Base-by-base conservation (phyloP, 2,113 vertebrate species). In the Strigops habroptila region DNA sequence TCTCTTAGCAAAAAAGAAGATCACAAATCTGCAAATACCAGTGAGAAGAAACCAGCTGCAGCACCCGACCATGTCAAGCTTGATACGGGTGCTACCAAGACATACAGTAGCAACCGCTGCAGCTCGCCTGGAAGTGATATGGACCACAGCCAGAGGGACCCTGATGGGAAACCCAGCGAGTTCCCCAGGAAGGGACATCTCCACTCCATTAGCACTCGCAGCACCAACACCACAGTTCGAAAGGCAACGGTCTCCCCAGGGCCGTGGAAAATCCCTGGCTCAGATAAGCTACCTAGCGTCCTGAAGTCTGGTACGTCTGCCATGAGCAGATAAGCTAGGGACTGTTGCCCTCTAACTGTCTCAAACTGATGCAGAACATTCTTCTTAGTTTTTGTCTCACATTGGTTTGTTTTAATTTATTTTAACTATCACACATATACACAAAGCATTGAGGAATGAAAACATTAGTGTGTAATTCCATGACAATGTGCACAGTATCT, bases 201-300 rank as follows among this genome's bases (percentile, higher is more conserved):
- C 95, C 98, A 97, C 89, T 96, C 98, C 96, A 97, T 93, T 87
- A 97, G 95, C 97, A 98, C 79, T 95, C 97, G 90, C 97, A 97
- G 97, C 94, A 96, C 97, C 97, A 93, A 96, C 81, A 86, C 96
- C 69, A 93, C 98, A 28, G 97, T 98, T 93, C 98, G 98, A 96
- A 99, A 98, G 98, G 98, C 98, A 92, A 98, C 99, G 3, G 98
- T 99, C 91, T 99, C 99, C 70, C 99, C 99, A 1, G 99, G 99
- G 88, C 99, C 99, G 0, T 99, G 99, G 99, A 99, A 99, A 97
- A 99, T 99, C 96, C 99, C 99, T 4, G 99, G 99, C 84, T 99
- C 98, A 2, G 99, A 99, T 97, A 99, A 99, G 98, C 98, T 99
- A 96, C 98, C 99, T 33, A 98, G 98, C 78, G 97, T 98, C 48